Base-by-base conservation (phyloP, 2,888 invertebrate genomes). In the Machimus atricapillus region DNA sequence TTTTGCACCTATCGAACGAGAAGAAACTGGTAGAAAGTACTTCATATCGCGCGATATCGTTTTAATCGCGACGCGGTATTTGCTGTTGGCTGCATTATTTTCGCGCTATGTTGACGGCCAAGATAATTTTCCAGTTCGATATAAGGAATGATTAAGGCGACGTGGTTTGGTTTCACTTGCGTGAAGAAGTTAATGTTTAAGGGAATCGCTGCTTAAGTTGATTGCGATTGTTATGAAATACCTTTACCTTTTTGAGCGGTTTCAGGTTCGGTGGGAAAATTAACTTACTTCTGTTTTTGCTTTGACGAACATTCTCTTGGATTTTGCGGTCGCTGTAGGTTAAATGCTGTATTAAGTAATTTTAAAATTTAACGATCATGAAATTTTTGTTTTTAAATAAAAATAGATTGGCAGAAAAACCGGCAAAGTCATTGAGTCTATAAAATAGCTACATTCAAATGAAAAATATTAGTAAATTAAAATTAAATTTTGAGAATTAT, bases 11-110 rank as follows among this genome's bases (percentile, higher is more conserved):
- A 66, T 66, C 12, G 3, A 66, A 9, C 66, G 23, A 66, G 27
- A 83, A 66, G 58, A 66, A 66, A 66, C 23, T 66, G 19, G 19
- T 83, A 58, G 82, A 83, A 83, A 83, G 82, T 66, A 66, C 34
- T 56, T 31, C 52, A 23, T 78, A 16, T 31, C n/a, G 14, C 23
- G 79, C 23, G 19, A 31, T 79, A 31, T 52, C 27, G 56, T 34
- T 27, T 46, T 16, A 40, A 77, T 34, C 34, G 16, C n/a, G 23
- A n/a, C n/a, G 6, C 2, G 23, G 58, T 52, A 52, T 52, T n/a
- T 52, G 46, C 58, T 12, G 40, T 40, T 40, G n/a, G 58, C 58
- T 58, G 58, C 58, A 74, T 46, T n/a, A 78, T 43, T 46, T 31
- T 12, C 43, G 9, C 27, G 27, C 52, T 27, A 14, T 27, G 27